phyloP scores from a whole-genome alignment of 2,797 vertebrate genomes.

The Gymnothorax javanicus region DNA sequence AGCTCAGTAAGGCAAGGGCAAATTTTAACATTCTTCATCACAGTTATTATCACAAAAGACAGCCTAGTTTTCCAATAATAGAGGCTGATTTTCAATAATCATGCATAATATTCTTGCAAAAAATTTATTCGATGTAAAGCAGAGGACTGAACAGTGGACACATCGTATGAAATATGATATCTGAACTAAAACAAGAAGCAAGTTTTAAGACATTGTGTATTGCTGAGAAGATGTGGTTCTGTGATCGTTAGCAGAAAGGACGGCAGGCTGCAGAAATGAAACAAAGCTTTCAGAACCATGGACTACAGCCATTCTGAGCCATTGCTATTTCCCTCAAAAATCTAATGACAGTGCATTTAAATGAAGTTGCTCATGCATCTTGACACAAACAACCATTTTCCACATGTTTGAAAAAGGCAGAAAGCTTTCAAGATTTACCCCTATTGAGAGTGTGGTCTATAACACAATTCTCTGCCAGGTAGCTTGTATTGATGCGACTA shows the following conservation, averaged over 20 bases:
- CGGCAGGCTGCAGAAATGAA: background rate
- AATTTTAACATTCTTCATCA: background rate
- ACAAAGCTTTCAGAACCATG: background rate
- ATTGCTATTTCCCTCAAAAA: background rate
- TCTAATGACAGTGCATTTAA: no score
- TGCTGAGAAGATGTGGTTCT: no score
- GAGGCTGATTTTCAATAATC: background rate
- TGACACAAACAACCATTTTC: no score
- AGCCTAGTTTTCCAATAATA: background rate
- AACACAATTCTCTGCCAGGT: no score
- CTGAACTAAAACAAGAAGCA: background rate
- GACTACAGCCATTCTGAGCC: background rate
- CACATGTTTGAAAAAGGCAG: no score
- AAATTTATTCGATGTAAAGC: background rate
- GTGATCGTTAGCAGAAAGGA: background rate
- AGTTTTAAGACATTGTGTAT: background rate
- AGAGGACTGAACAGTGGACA: background rate
- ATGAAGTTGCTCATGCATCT: no score
- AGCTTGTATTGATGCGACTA: no score
- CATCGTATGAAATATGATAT: background rate
- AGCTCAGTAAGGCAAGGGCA: background rate
- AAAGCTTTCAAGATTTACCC: no score
- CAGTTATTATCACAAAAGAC: background rate
- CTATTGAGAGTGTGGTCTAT: no score
- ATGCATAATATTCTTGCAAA: background rate